Evolutionary conservation across 64 coral and sea anemone genomes (phyloP), one percentile per base, ranked within the genome.

Genomic region (Dendronephthya gigantea): DNA sequence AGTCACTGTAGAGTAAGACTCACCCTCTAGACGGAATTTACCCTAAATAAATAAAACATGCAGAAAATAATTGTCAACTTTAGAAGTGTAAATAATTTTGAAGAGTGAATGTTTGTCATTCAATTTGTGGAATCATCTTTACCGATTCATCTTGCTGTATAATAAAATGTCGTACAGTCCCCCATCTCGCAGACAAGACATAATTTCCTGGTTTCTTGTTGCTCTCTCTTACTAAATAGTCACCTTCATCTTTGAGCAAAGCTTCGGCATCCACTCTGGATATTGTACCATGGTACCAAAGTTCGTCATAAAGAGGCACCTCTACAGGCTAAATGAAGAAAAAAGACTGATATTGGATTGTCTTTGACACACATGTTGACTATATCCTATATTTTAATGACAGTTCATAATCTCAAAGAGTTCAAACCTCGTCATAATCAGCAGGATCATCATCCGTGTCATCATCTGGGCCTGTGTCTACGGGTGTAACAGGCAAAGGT

Each of bases 191-290:
- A 13, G 95, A 98, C n/a, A 98, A 82, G 14, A 98, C 95, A 89
- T 91, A 98, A 48, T 98, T 86, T 2, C 95, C 95, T 0, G 84
- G 89, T 82, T 93, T 93, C n/a, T 89, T 91, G 5, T 87, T 59
- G 13, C 95, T 98, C 52, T 98, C 95, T 47, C 95, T 87, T 11
- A 98, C 95, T 31, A 98, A 55, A 22, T 98, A 98, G 35, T 98
- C 95, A 12, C 95, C 95, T 0, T 98, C 85, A 8, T 91, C 68
- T 31, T 87, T 85, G 27, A 98, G 82, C 23, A 88, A 35, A 16
- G 34, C 81, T 11, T 89, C 84, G 0, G 84, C 55, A 15, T 98
- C 85, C 68, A 90, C 87, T 28, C 95, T 92, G 23, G 88, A 82
- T 50, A 98, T 93, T 0, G 88, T 89, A 23, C 95, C 95, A 83